Percentiles rank a stretch among this genome's conserved stretches.
phyloP scores from a whole-genome alignment of 2,113 vertebrate genomes.

The Dasyprocta punctata region DNA sequence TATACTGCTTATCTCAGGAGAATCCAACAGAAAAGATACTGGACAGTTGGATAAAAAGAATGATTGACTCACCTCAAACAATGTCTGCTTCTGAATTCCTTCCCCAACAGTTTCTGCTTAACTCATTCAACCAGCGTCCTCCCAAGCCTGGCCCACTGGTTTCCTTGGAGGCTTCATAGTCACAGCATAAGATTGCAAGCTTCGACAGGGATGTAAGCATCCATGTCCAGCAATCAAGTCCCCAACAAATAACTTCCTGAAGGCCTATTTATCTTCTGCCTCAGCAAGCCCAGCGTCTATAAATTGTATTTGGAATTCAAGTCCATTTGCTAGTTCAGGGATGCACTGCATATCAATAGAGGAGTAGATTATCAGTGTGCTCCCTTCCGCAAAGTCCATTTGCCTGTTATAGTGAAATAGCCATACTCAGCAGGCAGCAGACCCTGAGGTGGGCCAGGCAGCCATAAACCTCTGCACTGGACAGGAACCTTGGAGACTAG shows the following conservation, averaged over 20 bases:
- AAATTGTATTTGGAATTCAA: constrained; percentile 66
- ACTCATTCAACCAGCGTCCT: background rate
- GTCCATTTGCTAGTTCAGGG: constrained; percentile 75
- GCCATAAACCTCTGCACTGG: constrained; percentile 75
- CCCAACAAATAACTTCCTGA: constrained; percentile 59
- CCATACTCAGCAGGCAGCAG: constrained; percentile 48
- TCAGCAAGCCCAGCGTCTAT: constrained; percentile 44
- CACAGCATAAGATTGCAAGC: background rate
- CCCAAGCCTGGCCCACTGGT: background rate
- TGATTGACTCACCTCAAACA: background rate
- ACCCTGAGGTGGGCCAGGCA: constrained; percentile 48
- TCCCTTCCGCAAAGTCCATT: constrained; percentile 58
- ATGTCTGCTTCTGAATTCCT: background rate
- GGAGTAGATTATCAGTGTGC: background rate
- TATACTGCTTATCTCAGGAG: background rate
- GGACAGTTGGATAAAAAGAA: background rate
- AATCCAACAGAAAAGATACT: background rate
- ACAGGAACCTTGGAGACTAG: constrained; percentile 66
- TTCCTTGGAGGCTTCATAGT: background rate
- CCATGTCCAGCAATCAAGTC: background rate
- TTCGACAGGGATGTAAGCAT: background rate
- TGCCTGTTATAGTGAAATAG: constrained; percentile 65
- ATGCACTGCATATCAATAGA: background rate
- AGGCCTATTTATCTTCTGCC: constrained; percentile 50
- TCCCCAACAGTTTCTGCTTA: background rate